These are phyloP conservation scores for Lepus townsendii DNA, from an alignment of 2,797 vertebrate genomes.

Conservation along the genomic window DNA sequence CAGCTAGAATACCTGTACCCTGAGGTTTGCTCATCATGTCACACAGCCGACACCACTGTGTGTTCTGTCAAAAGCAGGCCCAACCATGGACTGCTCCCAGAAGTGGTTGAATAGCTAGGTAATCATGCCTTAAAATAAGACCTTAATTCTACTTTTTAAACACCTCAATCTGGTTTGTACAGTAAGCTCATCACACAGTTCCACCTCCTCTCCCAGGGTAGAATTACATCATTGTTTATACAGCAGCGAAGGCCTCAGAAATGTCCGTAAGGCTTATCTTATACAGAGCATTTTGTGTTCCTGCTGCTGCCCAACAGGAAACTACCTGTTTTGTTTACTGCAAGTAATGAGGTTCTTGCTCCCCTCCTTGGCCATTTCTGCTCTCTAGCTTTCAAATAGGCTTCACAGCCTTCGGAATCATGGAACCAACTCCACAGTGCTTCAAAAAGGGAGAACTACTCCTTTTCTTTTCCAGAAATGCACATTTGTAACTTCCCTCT, in stretches of 20 bases:
- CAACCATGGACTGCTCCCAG: background rate
- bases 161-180: conserved; percentile 56
- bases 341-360: conserved; percentile 59
- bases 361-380: conserved; percentile 33
- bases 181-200: conserved; percentile 38
- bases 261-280: conserved; percentile 51
- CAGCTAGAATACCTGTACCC: conserved; percentile 41
- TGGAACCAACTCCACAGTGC: background rate
- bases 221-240: conserved; percentile 78
- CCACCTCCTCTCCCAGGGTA: conserved; percentile 52
- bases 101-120: background rate
- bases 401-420: conserved; percentile 40
- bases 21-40: background rate
- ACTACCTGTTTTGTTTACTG: conserved; percentile 44
- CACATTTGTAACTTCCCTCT: conserved; percentile 68
- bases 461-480: conserved; percentile 40
- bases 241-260: conserved; percentile 61
- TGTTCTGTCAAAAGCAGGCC: background rate
- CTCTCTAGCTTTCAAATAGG: conserved; percentile 46
- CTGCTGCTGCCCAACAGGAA: background rate
- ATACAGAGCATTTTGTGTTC: conserved; percentile 48
- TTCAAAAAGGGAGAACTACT: conserved; percentile 63
- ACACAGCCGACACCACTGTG: background rate
- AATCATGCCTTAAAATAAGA: conserved; percentile 9
- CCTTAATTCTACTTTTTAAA: conserved; percentile 51